Percentiles rank a stretch among this genome's conserved stretches.
Evolutionary conservation across 2,888 invertebrate genomes (phyloP).

Genomic region (Andrena fulva): DNA sequence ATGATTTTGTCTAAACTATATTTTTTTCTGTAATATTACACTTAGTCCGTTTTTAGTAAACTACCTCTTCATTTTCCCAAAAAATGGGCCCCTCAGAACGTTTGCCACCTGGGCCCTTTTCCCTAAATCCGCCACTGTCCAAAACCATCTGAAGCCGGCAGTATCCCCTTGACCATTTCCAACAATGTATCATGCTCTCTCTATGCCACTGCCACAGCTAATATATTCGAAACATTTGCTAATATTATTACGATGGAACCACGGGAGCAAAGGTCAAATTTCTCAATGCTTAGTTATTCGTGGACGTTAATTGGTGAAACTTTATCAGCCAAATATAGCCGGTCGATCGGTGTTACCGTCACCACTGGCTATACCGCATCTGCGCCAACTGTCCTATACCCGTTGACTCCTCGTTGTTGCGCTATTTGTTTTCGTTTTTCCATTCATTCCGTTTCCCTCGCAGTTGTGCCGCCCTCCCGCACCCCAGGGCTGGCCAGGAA

Average conservation of each 20-base stretch:
- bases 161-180: background rate
- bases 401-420: conserved; percentile 37
- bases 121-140: no score
- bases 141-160: background rate
- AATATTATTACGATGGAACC: background rate
- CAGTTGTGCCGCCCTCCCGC: background rate
- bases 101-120: no score
- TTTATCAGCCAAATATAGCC: conserved; percentile 62
- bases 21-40: no score
- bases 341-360: conserved; percentile 26
- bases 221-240: conserved; percentile 23
- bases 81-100: no score
- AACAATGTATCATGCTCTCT: background rate
- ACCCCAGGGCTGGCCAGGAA: conserved; percentile 19
- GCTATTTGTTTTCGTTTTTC: background rate
- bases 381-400: conserved; percentile 38
- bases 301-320: conserved; percentile 63
- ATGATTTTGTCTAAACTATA: no score
- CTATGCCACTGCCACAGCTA: background rate
- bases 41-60: no score
- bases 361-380: conserved; percentile 29
- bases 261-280: background rate
- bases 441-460: conserved; percentile 3
- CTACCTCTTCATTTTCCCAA: no score
- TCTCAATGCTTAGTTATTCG: conserved; percentile 39